Evolutionary conservation across 2,113 vertebrate genomes (phyloP).

Genomic region (Podiceps cristatus): DNA sequence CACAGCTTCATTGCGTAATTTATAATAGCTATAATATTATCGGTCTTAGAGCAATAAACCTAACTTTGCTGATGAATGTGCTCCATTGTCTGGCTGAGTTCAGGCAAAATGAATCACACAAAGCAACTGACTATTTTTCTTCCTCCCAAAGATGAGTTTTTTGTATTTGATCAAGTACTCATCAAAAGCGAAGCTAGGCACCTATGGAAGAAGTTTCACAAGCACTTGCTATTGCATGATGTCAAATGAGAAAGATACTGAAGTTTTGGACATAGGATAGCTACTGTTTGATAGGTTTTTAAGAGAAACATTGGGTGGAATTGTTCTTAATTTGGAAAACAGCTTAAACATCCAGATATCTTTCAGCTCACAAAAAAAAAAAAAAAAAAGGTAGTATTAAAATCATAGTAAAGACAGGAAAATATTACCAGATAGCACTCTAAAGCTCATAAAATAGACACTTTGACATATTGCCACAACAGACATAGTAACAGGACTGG

Average conservation of each 20-base stretch:
- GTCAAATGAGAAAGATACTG: background rate
- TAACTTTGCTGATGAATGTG: background rate
- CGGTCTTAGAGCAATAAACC: background rate
- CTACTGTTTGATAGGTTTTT: background rate
- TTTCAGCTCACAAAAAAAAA: background rate
- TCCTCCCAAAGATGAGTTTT: background rate
- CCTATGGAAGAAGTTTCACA: background rate
- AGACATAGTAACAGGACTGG: background rate
- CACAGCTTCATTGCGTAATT: background rate
- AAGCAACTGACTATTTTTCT: background rate
- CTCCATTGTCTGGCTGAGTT: rapidly evolving
- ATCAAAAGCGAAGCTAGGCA: background rate
- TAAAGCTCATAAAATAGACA: background rate
- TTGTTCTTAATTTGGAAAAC: background rate
- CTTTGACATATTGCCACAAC: background rate
- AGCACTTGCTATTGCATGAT: background rate
- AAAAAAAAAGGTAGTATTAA: background rate
- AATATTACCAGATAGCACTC: background rate
- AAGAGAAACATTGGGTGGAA: background rate
- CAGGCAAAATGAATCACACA: background rate
- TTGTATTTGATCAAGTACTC: background rate
- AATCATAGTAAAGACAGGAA: background rate
- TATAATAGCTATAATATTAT: background rate
- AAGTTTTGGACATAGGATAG: background rate
- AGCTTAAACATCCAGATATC: background rate